phyloP scores from a whole-genome alignment of 2,113 vertebrate species.

The Scytalopus superciliaris region DNA sequence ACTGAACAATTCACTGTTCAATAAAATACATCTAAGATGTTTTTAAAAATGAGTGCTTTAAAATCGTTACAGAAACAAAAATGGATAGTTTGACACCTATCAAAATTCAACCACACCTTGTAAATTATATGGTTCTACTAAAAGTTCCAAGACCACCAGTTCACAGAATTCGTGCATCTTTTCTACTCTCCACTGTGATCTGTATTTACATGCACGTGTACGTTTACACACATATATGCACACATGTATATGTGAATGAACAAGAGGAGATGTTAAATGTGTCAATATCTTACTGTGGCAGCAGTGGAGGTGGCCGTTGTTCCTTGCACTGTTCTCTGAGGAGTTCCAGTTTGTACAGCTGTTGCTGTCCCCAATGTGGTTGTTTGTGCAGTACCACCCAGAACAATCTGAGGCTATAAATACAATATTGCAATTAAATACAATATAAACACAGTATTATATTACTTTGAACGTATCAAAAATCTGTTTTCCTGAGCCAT shows the following conservation, averaged over 20 bases:
- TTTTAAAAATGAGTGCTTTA: not conserved
- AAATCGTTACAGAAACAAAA: not conserved
- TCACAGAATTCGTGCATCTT: not conserved
- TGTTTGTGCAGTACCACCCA: slow-evolving; percentile 82
- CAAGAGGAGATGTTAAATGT: not conserved
- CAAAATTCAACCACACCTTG: not conserved
- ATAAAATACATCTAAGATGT: not conserved
- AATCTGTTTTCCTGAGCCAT: not conserved
- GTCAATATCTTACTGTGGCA: slow-evolving; percentile 80
- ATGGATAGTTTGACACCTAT: not conserved
- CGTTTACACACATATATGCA: not conserved
- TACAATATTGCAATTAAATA: too few species aligned
- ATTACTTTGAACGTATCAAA: rapidly evolving
- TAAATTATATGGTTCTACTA: not conserved
- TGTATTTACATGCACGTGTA: not conserved
- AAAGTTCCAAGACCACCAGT: not conserved
- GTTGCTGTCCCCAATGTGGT: slow-evolving; percentile 80
- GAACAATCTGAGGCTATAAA: slow-evolving; percentile 85
- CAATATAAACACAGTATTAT: slow-evolving; percentile 32
- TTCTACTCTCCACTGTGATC: not conserved
- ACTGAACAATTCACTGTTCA: not conserved
- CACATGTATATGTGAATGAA: rapidly evolving
- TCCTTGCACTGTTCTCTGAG: slow-evolving; percentile 83
- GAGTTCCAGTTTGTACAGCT: slow-evolving; percentile 84
- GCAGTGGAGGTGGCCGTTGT: slow-evolving; percentile 79